Conservation (phyloP, 1,140 invertebrate species). For the Riptortus pedestris region DNA sequence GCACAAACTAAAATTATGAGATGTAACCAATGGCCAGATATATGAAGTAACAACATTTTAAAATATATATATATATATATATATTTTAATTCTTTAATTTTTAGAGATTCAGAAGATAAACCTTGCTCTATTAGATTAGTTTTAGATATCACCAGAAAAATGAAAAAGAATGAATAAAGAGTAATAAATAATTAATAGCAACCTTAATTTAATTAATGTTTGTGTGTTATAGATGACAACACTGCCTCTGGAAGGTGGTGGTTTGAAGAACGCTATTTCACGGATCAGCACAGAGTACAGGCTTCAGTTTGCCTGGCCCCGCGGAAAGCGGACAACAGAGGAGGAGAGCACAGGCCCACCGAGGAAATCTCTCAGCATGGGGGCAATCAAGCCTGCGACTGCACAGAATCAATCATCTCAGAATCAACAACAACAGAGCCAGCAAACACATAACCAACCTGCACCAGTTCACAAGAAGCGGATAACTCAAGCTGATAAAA, state of each 20-base stretch:
- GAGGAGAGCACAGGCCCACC: conserved; percentile 37
- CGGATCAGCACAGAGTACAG: conserved; percentile 76
- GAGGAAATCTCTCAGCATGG: conserved; percentile 75
- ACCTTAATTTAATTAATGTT: too few relatives aligned
- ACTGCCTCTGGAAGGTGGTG: conserved; percentile 39
- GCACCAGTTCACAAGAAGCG: conserved; percentile 52
- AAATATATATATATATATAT: too few relatives aligned
- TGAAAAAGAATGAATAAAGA: too few relatives aligned
- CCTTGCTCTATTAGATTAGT: too few relatives aligned
- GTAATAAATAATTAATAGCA: too few relatives aligned
- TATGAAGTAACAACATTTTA: too few relatives aligned
- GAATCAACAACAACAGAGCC: not conserved
- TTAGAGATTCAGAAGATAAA: too few relatives aligned
- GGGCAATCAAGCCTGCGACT: conserved; percentile 47
- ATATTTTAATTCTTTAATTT: too few relatives aligned
- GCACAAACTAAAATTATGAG: too few relatives aligned
- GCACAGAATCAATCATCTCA: conserved; percentile 10
- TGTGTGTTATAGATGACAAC: conserved; percentile 32
- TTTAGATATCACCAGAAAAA: too few relatives aligned
- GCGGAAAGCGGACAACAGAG: conserved; percentile 35
- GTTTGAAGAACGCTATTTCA: conserved; percentile 57
- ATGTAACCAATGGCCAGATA: too few relatives aligned
- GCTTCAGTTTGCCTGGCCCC: conserved; percentile 77
- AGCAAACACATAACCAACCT: conserved; percentile 31
- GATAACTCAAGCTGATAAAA: conserved; percentile 33